Evolutionary conservation across 2,888 invertebrate species (phyloP), one percentile per base, ranked within the genome.

Genomic region (Platycnemis pennipes): DNA sequence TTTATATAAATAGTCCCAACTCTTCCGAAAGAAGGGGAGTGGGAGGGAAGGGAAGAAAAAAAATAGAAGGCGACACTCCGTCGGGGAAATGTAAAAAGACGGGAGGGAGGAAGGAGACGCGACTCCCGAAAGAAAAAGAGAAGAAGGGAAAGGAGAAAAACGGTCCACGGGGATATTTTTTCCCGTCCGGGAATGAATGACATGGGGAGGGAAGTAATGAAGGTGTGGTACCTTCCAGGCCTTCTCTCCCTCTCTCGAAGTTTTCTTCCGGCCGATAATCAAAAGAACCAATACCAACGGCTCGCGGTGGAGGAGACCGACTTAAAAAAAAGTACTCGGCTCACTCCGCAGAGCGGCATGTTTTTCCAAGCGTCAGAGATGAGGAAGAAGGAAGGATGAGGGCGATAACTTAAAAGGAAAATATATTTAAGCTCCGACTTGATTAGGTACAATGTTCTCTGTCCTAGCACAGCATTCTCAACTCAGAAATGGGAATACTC

Each of bases 1-100:
- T 37, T 77, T 77, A 77, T 77, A 77, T 77, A 77, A 77, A 77
- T 77, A 77, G 77, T 77, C 22, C 63, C 77, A 37, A 31, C 77
- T 77, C 77, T 77, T 13, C 37, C 37, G 8, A 11, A 37, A 77
- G 37, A 49, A 19, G 49, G 19, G 2, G 49, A 19, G 19, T 49
- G 49, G 49, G 3, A 49, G 37, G 77, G 16, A 37, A 77, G 77
- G 5, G 37, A 77, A 77, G 16, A 37, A 37, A 77, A 77, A 77
- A 13, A 69, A n/a, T 7, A n/a, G 69, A 13, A 63, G 31, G 11
- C 11, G 77, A 0, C 13, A 77, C 37, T 77, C 37, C 77, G 7
- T 37, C 77, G 77, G 37, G 77, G 37, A 77, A 37, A 11, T 37
- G 31, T 77, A 77, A 77, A 77, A 77, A 13, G 77, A 77, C 77